These are phyloP conservation scores for Lepidochrysops patricia DNA, from an alignment of 2,888 invertebrate genomes.

Conservation along the genomic window DNA sequence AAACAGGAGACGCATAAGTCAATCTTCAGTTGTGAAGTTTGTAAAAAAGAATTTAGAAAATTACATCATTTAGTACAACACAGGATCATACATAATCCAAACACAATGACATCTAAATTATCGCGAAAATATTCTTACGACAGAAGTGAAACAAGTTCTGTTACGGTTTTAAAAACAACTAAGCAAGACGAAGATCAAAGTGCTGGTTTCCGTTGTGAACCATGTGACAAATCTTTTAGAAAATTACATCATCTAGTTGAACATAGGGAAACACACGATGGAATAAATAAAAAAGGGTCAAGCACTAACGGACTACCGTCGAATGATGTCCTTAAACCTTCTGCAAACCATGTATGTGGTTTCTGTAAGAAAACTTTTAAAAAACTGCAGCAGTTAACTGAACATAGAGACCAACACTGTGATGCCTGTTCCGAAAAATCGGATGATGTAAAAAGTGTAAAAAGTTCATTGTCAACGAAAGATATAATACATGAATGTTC, in stretches of 20 bases:
- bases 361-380: constrained; percentile 64
- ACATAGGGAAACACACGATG: constrained; percentile 65
- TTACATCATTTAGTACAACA: constrained; percentile 67
- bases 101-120: constrained; percentile 31
- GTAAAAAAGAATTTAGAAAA: constrained; percentile 65
- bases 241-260: constrained; percentile 68
- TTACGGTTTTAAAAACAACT: constrained; percentile 31
- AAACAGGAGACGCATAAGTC: constrained; percentile 30
- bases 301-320: constrained; percentile 28
- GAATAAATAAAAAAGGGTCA: constrained; percentile 51
- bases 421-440: constrained; percentile 61
- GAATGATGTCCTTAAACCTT: constrained; percentile 33
- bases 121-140: constrained; percentile 53
- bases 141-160: constrained; percentile 39
- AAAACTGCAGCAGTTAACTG: constrained; percentile 57
- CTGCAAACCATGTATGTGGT: constrained; percentile 47
- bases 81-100: constrained; percentile 53
- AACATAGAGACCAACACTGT: constrained; percentile 63
- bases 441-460: constrained; percentile 54
- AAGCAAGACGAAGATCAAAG: constrained; percentile 50
- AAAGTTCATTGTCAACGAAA: constrained; percentile 57
- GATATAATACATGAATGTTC: constrained; percentile 71
- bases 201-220: constrained; percentile 65
- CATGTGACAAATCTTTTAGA: constrained; percentile 67
- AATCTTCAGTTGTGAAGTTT: constrained; percentile 59